Evolutionary conservation across 1,140 invertebrate species (phyloP).

Genomic region (Drosophila erecta): DNA sequence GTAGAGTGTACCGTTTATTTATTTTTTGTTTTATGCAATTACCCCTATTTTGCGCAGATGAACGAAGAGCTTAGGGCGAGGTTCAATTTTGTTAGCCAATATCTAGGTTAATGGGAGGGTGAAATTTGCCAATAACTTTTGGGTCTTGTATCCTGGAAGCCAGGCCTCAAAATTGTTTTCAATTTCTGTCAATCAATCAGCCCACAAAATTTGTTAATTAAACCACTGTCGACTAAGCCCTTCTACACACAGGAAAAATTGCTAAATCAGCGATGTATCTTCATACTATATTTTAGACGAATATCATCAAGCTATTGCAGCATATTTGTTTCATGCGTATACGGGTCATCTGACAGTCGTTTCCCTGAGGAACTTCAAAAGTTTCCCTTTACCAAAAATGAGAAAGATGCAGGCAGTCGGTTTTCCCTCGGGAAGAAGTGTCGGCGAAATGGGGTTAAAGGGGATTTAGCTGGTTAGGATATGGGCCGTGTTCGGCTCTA

Average conservation of each 20-base stretch:
- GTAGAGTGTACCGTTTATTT: no score
- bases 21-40: not conserved
- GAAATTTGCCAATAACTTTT: not conserved
- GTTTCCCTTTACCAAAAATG: conserved; percentile 17
- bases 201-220: conserved; percentile 31
- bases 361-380: conserved; percentile 16
- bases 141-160: not conserved
- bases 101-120: not conserved
- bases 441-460: conserved; percentile 1
- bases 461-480: not conserved
- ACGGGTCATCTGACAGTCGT: conserved; percentile 35
- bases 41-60: not conserved
- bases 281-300: no score
- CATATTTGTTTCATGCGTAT: not conserved
- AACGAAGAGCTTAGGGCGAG: not conserved
- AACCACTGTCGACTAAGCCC: conserved; percentile 1
- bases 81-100: not conserved
- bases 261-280: no score
- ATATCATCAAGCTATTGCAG: no score
- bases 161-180: conserved; percentile 9
- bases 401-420: conserved; percentile 20
- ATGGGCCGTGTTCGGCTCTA: conserved; percentile 37
- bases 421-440: conserved; percentile 9
- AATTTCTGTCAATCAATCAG: conserved; percentile 30
- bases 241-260: no score